These are phyloP conservation scores for Gryllus longicercus DNA, from an alignment of 2,888 invertebrate species.

Conservation along the genomic window DNA sequence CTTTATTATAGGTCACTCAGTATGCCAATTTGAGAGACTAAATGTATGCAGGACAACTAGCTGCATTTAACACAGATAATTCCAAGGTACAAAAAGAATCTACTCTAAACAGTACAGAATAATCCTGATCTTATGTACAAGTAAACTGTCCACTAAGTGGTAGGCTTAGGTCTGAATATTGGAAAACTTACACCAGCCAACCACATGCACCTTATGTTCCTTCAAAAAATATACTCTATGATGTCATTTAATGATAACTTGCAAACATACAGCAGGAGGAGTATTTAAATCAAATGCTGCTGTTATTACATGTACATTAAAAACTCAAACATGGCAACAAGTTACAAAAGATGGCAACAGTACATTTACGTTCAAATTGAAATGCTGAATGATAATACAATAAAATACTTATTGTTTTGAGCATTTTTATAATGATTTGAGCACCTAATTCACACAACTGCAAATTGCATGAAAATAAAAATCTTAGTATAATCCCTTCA, in stretches of 20 bases:
- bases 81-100: background rate
- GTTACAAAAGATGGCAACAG: slow-evolving; percentile 32
- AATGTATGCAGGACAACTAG: background rate
- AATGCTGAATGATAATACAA: slow-evolving; percentile 21
- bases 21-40: background rate
- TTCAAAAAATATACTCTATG: slow-evolving; percentile 36
- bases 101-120: slow-evolving; percentile 32
- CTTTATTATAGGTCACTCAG: background rate
- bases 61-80: slow-evolving; percentile 4
- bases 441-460: slow-evolving; percentile 28
- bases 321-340: slow-evolving; percentile 33
- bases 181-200: slow-evolving; percentile 2
- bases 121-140: slow-evolving; percentile 33
- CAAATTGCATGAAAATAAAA: slow-evolving; percentile 20
- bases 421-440: slow-evolving; percentile 34
- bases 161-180: slow-evolving; percentile 17
- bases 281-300: slow-evolving; percentile 29
- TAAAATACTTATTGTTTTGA: slow-evolving; percentile 26
- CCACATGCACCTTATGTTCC: slow-evolving; percentile 30
- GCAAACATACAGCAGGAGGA: slow-evolving; percentile 29
- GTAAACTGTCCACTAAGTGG: slow-evolving; percentile 28
- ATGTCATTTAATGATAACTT: slow-evolving; percentile 32
- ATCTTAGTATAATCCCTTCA: background rate
- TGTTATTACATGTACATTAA: slow-evolving; percentile 11
- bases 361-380: slow-evolving; percentile 26